A percentile compares a stretch with the other conserved stretches of the same genome.
phyloP scores from a whole-genome alignment of 2,888 invertebrate genomes.

The Uropetala carovei region DNA sequence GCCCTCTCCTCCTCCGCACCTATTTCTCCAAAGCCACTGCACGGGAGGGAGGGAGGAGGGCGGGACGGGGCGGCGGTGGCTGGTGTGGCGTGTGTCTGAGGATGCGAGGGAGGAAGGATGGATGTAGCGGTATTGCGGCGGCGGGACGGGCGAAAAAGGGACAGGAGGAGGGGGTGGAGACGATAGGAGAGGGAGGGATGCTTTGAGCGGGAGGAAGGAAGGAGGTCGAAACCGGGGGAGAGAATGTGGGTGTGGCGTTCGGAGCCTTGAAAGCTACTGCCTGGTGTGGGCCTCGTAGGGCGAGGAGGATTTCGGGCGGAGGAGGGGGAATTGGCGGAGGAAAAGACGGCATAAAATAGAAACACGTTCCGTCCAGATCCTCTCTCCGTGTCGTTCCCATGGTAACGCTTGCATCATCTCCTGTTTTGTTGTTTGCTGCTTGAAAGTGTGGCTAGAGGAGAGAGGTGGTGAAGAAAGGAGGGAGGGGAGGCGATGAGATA shows the following conservation, averaged over 20 bases:
- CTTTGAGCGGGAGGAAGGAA: neutral
- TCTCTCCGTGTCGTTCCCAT: conserved; percentile 49
- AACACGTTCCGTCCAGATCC: conserved; percentile 41
- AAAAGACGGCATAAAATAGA: conserved; percentile 21
- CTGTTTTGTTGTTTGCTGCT: neutral
- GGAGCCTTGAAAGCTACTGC: neutral
- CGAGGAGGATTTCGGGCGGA: neutral
- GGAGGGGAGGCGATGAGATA: neutral
- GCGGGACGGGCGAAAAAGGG: neutral
- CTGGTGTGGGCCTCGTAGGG: neutral
- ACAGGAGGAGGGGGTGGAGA: neutral
- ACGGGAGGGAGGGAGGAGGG: neutral
- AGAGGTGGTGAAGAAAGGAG: neutral
- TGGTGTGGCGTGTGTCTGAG: neutral
- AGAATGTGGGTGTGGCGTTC: neutral
- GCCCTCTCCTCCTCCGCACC: too few relatives aligned
- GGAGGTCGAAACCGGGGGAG: neutral
- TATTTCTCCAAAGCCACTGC: too few relatives aligned
- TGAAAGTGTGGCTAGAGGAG: neutral
- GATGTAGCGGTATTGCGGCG: neutral
- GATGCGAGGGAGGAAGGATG: neutral
- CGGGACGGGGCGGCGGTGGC: neutral
- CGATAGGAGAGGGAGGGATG: neutral
- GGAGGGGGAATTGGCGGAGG: neutral
- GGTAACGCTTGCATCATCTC: conserved; percentile 40